Evolutionary conservation across 2,797 vertebrate species (phyloP).

Genomic region (Gymnothorax javanicus): DNA sequence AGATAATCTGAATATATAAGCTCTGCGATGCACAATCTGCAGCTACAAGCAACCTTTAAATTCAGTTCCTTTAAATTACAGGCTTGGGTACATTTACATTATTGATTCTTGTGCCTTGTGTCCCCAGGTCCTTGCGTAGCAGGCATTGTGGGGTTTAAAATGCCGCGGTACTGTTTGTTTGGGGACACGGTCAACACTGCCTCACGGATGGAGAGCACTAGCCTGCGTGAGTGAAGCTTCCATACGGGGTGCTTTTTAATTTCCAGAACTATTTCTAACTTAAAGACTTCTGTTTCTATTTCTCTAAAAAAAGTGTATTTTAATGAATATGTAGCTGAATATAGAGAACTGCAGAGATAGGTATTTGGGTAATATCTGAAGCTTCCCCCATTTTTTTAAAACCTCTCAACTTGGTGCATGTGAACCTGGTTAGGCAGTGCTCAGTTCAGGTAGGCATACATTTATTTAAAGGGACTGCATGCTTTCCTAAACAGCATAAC

Average conservation of each 20-base stretch:
- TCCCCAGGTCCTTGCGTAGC: constrained; percentile 83
- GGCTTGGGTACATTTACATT: background rate
- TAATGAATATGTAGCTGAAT: constrained; percentile 45
- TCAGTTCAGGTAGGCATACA: background rate
- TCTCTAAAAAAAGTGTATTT: background rate
- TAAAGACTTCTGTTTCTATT: constrained; percentile 1
- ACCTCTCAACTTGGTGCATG: background rate
- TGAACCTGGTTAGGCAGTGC: background rate
- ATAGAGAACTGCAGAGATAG: constrained; percentile 43
- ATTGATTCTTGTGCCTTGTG: background rate
- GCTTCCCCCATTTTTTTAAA: background rate
- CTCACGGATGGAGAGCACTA: constrained; percentile 89
- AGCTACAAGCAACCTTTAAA: too few relatives aligned
- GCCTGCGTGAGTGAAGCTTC: constrained; percentile 75
- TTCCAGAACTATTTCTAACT: background rate
- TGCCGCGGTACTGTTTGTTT: constrained; percentile 91
- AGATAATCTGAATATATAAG: too few relatives aligned
- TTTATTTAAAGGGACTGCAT: background rate
- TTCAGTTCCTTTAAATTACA: background rate
- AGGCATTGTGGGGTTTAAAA: constrained; percentile 89
- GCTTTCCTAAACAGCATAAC: too few relatives aligned
- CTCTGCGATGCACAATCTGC: too few relatives aligned
- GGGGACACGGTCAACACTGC: constrained; percentile 91
- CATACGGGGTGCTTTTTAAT: background rate
- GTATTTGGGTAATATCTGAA: constrained; percentile 13